Conservation (phyloP, 1,140 invertebrate genomes). For the Macrocentrus cingulum region DNA sequence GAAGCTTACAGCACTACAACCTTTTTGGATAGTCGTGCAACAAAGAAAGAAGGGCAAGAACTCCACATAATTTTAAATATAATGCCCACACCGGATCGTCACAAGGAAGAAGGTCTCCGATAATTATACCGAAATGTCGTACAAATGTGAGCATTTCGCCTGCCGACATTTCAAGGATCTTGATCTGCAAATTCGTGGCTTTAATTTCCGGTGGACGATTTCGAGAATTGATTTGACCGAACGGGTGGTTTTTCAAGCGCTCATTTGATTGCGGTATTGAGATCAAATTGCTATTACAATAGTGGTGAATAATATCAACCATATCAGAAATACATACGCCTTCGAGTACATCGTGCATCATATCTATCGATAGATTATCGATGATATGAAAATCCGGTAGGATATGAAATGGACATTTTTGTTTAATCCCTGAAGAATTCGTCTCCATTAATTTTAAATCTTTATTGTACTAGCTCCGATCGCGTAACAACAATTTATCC, state of each 20-base stretch:
- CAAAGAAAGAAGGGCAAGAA: slow-evolving; percentile 19
- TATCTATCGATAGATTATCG: slow-evolving; percentile 32
- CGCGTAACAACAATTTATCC: not conserved
- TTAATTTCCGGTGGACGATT: slow-evolving; percentile 16
- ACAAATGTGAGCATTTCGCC: slow-evolving; percentile 28
- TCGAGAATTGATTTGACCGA: slow-evolving; percentile 10
- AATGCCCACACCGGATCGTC: slow-evolving; percentile 22
- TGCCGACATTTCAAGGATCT: slow-evolving; percentile 29
- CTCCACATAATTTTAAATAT: slow-evolving; percentile 24
- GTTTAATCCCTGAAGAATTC: too few species aligned
- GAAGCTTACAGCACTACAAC: not conserved
- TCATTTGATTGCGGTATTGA: slow-evolving; percentile 32
- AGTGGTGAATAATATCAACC: slow-evolving; percentile 30
- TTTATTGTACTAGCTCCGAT: too few species aligned
- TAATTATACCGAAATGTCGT: slow-evolving; percentile 26
- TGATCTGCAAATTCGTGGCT: slow-evolving; percentile 11
- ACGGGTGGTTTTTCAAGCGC: slow-evolving; percentile 27
- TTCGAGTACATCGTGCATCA: slow-evolving; percentile 42
- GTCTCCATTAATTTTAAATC: too few species aligned
- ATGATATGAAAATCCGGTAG: too few species aligned
- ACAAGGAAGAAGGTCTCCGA: slow-evolving; percentile 23
- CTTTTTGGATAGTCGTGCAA: slow-evolving; percentile 15
- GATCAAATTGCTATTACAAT: slow-evolving; percentile 29
- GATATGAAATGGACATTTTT: too few species aligned
- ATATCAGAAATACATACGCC: slow-evolving; percentile 38